These are phyloP conservation scores for Pangasius macronema DNA, from an alignment of 2,797 vertebrate species.

Conservation along the genomic window DNA sequence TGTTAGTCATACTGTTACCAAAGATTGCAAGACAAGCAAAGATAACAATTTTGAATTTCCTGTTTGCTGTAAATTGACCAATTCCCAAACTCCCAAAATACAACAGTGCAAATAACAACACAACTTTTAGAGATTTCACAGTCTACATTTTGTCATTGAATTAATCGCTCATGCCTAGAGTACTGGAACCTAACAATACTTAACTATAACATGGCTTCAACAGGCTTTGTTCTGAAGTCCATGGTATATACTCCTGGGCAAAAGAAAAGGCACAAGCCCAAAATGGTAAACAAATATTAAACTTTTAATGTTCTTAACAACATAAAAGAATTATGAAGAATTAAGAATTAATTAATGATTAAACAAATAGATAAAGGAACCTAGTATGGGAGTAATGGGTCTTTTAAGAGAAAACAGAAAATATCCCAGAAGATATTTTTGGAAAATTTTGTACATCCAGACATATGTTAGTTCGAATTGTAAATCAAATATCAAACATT, in stretches of 20 bases:
- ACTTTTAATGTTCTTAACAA: too few species aligned
- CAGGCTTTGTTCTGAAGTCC: not conserved
- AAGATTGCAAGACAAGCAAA: not conserved
- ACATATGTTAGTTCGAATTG: too few species aligned
- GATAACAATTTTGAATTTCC: slow-evolving; percentile 17
- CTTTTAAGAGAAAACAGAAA: too few species aligned
- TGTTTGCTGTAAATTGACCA: slow-evolving; percentile 1
- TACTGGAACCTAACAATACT: not conserved
- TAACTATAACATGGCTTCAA: not conserved
- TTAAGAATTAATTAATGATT: too few species aligned
- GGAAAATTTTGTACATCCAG: too few species aligned
- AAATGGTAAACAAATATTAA: too few species aligned
- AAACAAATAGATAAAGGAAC: too few species aligned
- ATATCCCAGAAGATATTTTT: too few species aligned
- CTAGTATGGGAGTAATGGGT: too few species aligned
- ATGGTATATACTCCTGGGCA: not conserved
- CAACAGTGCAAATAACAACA: not conserved
- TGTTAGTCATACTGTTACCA: slow-evolving; percentile 8
- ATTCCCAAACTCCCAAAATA: not conserved
- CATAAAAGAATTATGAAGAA: too few species aligned
- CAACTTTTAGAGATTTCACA: not conserved
- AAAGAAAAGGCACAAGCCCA: too few species aligned
- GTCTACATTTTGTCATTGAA: not conserved
- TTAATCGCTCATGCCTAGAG: not conserved
- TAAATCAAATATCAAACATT: too few species aligned